phyloP scores from a whole-genome alignment of 2,797 vertebrate species.

The Telmatherina bonti region DNA sequence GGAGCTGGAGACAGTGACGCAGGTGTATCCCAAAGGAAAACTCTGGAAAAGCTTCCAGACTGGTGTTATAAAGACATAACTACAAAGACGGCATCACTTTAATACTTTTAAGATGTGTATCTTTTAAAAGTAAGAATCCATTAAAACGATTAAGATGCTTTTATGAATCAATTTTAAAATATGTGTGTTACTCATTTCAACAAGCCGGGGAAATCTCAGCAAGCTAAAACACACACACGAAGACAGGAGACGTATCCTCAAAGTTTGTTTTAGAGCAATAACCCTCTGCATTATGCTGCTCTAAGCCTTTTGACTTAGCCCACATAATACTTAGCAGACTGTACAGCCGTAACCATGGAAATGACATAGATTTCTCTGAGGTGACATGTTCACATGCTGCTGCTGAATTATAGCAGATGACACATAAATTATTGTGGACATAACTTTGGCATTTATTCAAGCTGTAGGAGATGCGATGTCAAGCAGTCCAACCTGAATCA shows the following conservation, averaged over 20 bases:
- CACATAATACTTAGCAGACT: constrained; percentile 66
- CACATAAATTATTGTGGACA: constrained; percentile 25
- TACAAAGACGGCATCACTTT: neutral
- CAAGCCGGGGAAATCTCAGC: constrained; percentile 6
- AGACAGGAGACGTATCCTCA: constrained; percentile 22
- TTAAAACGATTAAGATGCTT: neutral
- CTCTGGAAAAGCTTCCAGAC: constrained; percentile 8
- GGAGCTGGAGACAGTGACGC: constrained; percentile 46
- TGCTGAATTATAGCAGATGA: constrained; percentile 34
- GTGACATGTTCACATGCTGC: constrained; percentile 53
- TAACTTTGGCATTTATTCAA: constrained; percentile 15
- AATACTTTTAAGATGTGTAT: neutral
- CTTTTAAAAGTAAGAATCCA: neutral
- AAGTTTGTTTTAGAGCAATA: constrained; percentile 63
- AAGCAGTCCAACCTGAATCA: constrained; percentile 4
- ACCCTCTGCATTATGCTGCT: constrained; percentile 46
- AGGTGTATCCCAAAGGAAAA: constrained; percentile 45
- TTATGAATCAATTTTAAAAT: constrained; percentile 5
- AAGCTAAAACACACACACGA: neutral
- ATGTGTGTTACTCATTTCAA: constrained; percentile 37
- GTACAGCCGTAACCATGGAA: constrained; percentile 71
- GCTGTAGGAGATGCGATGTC: constrained; percentile 1
- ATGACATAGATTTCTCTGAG: constrained; percentile 72
- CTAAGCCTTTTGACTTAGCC: constrained; percentile 72
- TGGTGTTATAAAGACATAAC: neutral